A percentile compares a stretch with the other conserved stretches of the same genome.
Conservation (phyloP, 2,797 vertebrate species). For the Anguilla marmorata region DNA sequence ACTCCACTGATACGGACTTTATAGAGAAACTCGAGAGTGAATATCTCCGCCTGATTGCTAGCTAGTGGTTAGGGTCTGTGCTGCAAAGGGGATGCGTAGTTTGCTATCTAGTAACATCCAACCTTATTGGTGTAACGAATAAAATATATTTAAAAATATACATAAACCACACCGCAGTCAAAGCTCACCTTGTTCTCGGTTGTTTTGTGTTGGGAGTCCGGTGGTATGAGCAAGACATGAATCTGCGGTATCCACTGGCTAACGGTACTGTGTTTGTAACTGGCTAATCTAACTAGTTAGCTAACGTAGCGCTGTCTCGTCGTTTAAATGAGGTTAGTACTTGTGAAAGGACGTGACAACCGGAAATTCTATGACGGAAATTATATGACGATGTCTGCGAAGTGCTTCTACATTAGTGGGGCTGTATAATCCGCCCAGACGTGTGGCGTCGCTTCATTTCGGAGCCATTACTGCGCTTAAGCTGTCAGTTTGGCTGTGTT, state of each 20-base stretch:
- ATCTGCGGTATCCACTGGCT: not conserved
- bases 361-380: too few relatives aligned
- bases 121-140: not conserved
- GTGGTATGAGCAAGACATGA: not conserved
- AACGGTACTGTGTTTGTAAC: too few relatives aligned
- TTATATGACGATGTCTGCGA: too few relatives aligned
- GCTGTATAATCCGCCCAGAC: too few relatives aligned
- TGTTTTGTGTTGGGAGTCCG: not conserved
- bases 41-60: not conserved
- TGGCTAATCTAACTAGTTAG: too few relatives aligned
- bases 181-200: not conserved
- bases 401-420: too few relatives aligned
- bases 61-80: not conserved
- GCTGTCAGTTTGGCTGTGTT: too few relatives aligned
- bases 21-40: not conserved
- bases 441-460: too few relatives aligned
- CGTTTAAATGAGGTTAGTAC: too few relatives aligned
- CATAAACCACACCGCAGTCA: not conserved
- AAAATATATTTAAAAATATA: not conserved
- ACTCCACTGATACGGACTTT: not conserved
- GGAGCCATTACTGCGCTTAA: too few relatives aligned
- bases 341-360: too few relatives aligned
- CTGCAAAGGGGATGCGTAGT: not conserved
- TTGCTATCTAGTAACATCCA: not conserved
- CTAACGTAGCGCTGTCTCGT: too few relatives aligned